A percentile compares a stretch with the other conserved stretches of the same genome.
Evolutionary conservation across 2,113 vertebrate genomes (phyloP).

Genomic region (Dromas ardeola): DNA sequence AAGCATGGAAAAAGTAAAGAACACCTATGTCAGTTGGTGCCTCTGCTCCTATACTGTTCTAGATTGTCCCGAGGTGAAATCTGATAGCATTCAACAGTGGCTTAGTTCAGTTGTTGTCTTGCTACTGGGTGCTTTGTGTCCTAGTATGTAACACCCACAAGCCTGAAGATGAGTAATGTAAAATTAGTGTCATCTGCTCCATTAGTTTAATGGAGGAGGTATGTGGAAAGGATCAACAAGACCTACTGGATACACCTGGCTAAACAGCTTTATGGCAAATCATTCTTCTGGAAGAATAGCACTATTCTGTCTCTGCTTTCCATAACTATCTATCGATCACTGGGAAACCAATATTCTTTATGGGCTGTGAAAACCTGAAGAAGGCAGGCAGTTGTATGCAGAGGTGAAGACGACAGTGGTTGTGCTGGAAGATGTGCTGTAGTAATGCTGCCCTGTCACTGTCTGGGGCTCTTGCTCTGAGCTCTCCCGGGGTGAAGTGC

Average conservation of each 20-base stretch:
- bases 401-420: background rate
- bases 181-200: background rate
- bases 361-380: background rate
- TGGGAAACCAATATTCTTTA: background rate
- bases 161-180: background rate
- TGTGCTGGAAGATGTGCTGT: background rate
- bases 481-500: background rate
- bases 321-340: fast-evolving
- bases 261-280: background rate
- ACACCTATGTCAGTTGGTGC: background rate
- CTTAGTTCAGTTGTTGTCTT: background rate
- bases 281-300: background rate
- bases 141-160: background rate
- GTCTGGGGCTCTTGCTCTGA: background rate
- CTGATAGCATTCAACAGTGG: background rate
- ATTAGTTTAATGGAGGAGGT: background rate
- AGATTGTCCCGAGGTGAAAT: background rate
- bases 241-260: background rate
- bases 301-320: background rate
- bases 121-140: background rate
- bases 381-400: background rate
- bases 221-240: background rate
- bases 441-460: fast-evolving
- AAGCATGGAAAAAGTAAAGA: conserved; percentile 53
- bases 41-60: background rate